Base-by-base conservation (phyloP, 2,888 invertebrate species). In the Agrochola macilenta region DNA sequence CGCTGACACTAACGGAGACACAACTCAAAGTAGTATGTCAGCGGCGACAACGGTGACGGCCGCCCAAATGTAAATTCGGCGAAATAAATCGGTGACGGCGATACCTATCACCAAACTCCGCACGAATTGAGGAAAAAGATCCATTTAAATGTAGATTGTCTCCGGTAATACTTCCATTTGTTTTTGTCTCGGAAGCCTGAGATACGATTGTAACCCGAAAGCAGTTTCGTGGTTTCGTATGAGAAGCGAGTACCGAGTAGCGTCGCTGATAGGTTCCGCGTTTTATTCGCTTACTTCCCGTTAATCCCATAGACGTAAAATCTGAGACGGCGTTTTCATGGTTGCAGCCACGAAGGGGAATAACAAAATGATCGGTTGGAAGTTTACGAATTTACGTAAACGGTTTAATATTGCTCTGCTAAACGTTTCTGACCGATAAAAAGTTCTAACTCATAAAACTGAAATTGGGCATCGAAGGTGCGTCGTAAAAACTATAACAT, bases 121-220 rank as follows among this genome's bases (percentile, higher is more conserved):
- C 94, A 94, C 94, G 95, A 94, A 95, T 95, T 96, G 95, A 95
- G 95, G 95, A 95, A 95, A 95, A 95, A 95, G 95, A 95, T 96
- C 95, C 94, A 96, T 96, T 96, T 96, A 96, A 96, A 96, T 96
- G 96, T 94, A 96, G 96, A 96, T 96, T 96, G 96, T 95, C 94
- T 93, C 90, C 93, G 91, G 95, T 95, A 96, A 96, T 96, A 96
- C 96, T 95, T 95, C 95, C 96, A 96, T 96, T 96, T 96, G 96
- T 96, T 96, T 95, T 95, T 95, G 96, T 95, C 94, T 94, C 92
- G 85, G 88, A 90, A 93, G 93, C 94, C 92, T 90, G 93, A 94
- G 94, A 95, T 95, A 94, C 94, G 94, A 91, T 91, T 93, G 88
- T 91, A 92, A 88, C 90, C 92, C 90, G 90, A 91, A 92, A 93